A percentile compares a stretch with the other conserved stretches of the same genome.
Conservation (phyloP, 2,797 vertebrate genomes). For the Cottoperca gobio region DNA sequence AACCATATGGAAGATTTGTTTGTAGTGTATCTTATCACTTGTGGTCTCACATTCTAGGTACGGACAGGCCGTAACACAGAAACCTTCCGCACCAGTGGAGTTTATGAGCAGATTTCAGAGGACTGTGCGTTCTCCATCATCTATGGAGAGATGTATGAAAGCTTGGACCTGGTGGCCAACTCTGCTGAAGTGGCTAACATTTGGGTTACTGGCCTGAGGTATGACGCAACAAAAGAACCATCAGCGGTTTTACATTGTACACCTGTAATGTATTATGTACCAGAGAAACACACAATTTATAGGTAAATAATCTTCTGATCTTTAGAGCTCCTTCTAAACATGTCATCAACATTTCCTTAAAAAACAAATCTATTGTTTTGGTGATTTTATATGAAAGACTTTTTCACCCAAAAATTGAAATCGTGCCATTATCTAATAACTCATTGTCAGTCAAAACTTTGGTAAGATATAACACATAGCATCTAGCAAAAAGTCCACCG, state of each 20-base stretch:
- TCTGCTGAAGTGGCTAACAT: slow-evolving; percentile 94
- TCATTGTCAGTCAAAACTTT: too few relatives aligned
- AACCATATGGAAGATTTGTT: slow-evolving; percentile 25
- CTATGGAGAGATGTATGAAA: slow-evolving; percentile 93
- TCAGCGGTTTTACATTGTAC: slow-evolving; percentile 4
- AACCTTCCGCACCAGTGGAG: slow-evolving; percentile 93
- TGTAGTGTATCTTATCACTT: slow-evolving; percentile 32
- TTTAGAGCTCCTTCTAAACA: not conserved
- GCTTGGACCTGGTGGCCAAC: slow-evolving; percentile 93
- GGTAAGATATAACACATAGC: too few relatives aligned
- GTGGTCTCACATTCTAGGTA: slow-evolving; percentile 80
- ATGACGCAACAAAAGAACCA: slow-evolving; percentile 72
- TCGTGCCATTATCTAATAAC: too few relatives aligned
- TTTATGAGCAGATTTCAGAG: slow-evolving; percentile 96
- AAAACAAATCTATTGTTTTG: slow-evolving; percentile 5
- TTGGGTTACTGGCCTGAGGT: slow-evolving; percentile 96
- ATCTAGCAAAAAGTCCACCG: too few relatives aligned
- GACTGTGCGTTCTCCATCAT: slow-evolving; percentile 95
- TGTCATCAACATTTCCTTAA: not conserved
- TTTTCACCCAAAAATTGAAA: not conserved
- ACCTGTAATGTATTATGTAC: not conserved
- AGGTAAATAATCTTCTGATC: not conserved
- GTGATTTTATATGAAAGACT: not conserved
- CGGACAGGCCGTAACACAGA: slow-evolving; percentile 96
- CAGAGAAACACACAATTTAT: not conserved